These are phyloP conservation scores for Luffia ferchaultella DNA, from an alignment of 2,888 invertebrate genomes.

Conservation along the genomic window DNA sequence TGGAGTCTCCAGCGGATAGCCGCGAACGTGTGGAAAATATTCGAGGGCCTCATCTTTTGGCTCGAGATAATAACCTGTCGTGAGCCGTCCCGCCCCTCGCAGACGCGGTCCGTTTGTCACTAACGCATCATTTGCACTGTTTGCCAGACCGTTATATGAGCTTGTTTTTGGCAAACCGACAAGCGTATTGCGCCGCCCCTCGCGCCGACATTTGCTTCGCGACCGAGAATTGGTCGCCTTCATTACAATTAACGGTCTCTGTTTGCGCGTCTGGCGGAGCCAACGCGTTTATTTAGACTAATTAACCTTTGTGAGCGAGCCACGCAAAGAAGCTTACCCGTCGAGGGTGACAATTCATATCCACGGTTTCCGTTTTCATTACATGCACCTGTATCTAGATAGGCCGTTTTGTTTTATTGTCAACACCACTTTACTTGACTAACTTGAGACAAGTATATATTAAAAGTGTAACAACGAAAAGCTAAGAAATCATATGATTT, in stretches of 20 bases:
- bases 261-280: conserved; percentile 59
- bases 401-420: too few relatives aligned
- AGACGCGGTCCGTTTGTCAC: conserved; percentile 54
- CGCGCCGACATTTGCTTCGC: conserved; percentile 28
- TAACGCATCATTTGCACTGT: conserved; percentile 61
- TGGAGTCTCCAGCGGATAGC: conserved; percentile 56
- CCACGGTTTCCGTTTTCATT: too few relatives aligned
- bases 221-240: conserved; percentile 50
- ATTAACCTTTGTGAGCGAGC: conserved; percentile 42
- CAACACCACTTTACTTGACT: too few relatives aligned
- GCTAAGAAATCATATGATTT: too few relatives aligned
- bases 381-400: too few relatives aligned
- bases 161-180: conserved; percentile 59
- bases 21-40: conserved; percentile 63
- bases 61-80: neutral
- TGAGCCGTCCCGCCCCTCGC: neutral
- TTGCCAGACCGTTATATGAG: conserved; percentile 57
- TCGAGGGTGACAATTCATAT: too few relatives aligned
- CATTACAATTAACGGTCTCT: conserved; percentile 53
- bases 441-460: too few relatives aligned
- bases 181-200: conserved; percentile 34
- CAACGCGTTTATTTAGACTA: conserved; percentile 50
- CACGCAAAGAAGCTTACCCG: neutral
- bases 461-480: too few relatives aligned
- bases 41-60: conserved; percentile 20